phyloP scores from a whole-genome alignment of 2,888 invertebrate species.

The Machimus rusticus region DNA sequence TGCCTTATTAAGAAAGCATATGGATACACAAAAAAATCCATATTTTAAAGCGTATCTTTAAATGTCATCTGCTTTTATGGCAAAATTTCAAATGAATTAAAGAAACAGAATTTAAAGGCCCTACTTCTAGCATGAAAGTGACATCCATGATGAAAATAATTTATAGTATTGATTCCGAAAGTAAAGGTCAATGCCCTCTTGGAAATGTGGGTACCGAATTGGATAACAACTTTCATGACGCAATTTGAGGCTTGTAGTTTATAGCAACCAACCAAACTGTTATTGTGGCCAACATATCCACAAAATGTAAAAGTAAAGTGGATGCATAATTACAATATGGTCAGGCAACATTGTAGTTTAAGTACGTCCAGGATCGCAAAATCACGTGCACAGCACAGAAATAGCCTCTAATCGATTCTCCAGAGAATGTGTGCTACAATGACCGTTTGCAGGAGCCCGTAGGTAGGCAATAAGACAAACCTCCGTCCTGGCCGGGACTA shows the following conservation, averaged over 20 bases:
- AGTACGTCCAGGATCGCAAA: slow-evolving; percentile 11
- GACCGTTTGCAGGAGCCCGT: neutral
- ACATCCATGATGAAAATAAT: neutral
- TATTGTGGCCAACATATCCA: neutral
- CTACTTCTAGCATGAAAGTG: neutral
- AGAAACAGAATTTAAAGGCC: neutral
- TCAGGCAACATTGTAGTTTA: slow-evolving; percentile 27
- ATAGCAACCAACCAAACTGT: neutral
- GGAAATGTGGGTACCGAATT: neutral
- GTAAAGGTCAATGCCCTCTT: neutral
- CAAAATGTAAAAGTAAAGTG: slow-evolving; percentile 1
- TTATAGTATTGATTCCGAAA: neutral
- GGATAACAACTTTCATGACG: neutral
- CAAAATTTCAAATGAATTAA: no score
- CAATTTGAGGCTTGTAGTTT: neutral
- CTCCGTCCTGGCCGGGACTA: neutral
- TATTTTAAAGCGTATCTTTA: no score
- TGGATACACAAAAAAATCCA: no score
- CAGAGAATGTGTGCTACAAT: neutral
- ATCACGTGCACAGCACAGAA: slow-evolving; percentile 30
- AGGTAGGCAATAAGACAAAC: neutral
- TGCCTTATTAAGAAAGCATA: no score
- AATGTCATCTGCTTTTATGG: no score
- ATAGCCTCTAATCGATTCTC: slow-evolving; percentile 17
- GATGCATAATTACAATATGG: slow-evolving; percentile 13